Percentiles rank a stretch among this genome's conserved stretches.
phyloP scores from a whole-genome alignment of 1,140 invertebrate species.

The Arctopsyche grandis region DNA sequence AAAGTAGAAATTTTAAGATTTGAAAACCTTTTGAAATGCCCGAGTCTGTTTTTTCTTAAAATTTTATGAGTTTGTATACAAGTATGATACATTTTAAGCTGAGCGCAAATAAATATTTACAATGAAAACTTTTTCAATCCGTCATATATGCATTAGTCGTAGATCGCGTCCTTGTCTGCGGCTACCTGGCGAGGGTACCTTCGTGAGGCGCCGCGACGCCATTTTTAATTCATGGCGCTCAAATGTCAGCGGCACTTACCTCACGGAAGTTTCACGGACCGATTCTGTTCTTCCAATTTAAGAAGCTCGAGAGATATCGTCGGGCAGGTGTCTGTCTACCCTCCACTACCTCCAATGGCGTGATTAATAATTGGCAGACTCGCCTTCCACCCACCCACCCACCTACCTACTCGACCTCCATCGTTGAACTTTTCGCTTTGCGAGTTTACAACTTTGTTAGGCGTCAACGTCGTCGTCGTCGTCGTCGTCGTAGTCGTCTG shows the following conservation, averaged over 20 bases:
- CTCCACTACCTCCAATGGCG: constrained; percentile 26
- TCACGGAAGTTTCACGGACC: constrained; percentile 12
- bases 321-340: too few species aligned
- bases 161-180: too few species aligned
- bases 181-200: background rate
- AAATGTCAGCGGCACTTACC: constrained; percentile 37
- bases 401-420: too few species aligned
- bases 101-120: too few species aligned
- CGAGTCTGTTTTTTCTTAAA: too few species aligned
- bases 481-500: background rate
- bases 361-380: constrained; percentile 52
- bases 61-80: too few species aligned
- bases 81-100: too few species aligned
- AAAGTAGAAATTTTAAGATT: too few species aligned
- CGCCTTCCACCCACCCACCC: too few species aligned
- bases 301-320: background rate
- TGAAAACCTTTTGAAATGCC: too few species aligned
- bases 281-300: constrained; percentile 10
- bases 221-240: constrained; percentile 38
- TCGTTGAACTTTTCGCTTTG: constrained; percentile 49
- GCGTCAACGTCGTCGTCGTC: background rate
- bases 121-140: too few species aligned
- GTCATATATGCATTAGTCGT: too few species aligned
- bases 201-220: background rate
- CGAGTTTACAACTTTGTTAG: constrained; percentile 48